Conservation (phyloP, 2,797 vertebrate genomes). For the Myotis planiceps region DNA sequence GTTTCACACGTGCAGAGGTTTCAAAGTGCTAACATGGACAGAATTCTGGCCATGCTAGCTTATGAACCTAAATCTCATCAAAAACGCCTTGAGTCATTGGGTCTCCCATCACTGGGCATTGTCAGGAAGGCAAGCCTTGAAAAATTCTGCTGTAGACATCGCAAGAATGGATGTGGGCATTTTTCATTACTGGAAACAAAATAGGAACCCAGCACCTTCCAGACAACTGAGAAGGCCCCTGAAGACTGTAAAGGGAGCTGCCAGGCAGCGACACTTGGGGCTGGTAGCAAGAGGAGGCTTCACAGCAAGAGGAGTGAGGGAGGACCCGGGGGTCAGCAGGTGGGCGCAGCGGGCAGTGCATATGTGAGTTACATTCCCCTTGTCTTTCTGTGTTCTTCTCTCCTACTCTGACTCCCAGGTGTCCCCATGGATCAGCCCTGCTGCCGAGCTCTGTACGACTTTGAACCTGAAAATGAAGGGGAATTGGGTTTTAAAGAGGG, state of each 20-base stretch:
- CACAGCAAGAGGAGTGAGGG: background rate
- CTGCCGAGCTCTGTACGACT: constrained; percentile 97
- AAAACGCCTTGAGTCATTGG: background rate
- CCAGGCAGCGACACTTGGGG: background rate
- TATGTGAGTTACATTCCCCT: background rate
- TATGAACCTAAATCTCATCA: background rate
- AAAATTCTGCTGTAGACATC: background rate
- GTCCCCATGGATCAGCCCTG: constrained; percentile 96
- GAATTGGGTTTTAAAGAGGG: constrained; percentile 99
- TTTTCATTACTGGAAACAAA: constrained; percentile 13
- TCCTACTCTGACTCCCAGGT: constrained; percentile 82
- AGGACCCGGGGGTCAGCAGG: background rate
- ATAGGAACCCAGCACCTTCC: background rate
- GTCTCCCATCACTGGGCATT: background rate
- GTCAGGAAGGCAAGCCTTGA: background rate
- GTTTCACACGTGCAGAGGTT: background rate
- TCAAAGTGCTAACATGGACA: background rate
- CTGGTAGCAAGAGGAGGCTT: background rate
- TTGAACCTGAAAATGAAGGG: constrained; percentile 98
- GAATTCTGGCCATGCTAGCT: background rate
- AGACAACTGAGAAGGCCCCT: background rate
- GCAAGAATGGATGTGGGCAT: background rate
- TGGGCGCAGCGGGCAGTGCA: background rate
- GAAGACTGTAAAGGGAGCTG: background rate
- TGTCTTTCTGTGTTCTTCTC: constrained; percentile 65